Conservation (phyloP, 2,113 vertebrate species). For the Trochalopteron elliotii region DNA sequence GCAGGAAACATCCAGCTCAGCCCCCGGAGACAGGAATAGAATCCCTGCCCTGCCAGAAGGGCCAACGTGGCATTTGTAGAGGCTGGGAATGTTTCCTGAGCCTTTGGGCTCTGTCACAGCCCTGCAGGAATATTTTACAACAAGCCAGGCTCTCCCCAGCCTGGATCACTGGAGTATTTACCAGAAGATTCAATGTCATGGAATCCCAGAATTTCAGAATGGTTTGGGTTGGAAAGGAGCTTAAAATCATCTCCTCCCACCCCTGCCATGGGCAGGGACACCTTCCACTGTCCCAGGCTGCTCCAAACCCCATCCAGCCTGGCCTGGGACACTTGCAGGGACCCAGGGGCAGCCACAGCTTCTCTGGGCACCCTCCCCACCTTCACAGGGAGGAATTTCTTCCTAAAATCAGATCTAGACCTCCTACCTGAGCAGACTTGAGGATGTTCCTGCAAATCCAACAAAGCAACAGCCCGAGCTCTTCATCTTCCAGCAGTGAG, state of each 20-base stretch:
- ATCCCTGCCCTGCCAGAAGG: not conserved
- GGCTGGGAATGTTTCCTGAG: not conserved
- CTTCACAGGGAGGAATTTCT: not conserved
- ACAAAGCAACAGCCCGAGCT: not conserved
- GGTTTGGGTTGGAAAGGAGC: not conserved
- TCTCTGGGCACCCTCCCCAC: not conserved
- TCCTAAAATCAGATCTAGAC: not conserved
- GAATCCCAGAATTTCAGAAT: not conserved
- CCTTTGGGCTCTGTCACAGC: not conserved
- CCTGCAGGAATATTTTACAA: not conserved
- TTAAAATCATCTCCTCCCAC: not conserved
- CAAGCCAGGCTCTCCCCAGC: not conserved
- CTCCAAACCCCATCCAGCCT: fast-evolving
- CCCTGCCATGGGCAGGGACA: not conserved
- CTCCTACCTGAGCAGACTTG: not conserved
- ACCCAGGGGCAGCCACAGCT: not conserved
- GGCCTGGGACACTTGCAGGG: not conserved
- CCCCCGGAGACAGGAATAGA: not conserved
- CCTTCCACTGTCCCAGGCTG: fast-evolving
- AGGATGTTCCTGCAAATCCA: not conserved
- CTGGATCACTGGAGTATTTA: fast-evolving
- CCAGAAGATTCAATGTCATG: not conserved
- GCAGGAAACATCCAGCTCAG: not conserved
- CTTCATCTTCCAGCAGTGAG: not conserved
- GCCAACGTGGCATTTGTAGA: not conserved